Evolutionary conservation across 2,113 vertebrate genomes (phyloP), one percentile per base, ranked within the genome.

Genomic region (Tragelaphus buxtoni): DNA sequence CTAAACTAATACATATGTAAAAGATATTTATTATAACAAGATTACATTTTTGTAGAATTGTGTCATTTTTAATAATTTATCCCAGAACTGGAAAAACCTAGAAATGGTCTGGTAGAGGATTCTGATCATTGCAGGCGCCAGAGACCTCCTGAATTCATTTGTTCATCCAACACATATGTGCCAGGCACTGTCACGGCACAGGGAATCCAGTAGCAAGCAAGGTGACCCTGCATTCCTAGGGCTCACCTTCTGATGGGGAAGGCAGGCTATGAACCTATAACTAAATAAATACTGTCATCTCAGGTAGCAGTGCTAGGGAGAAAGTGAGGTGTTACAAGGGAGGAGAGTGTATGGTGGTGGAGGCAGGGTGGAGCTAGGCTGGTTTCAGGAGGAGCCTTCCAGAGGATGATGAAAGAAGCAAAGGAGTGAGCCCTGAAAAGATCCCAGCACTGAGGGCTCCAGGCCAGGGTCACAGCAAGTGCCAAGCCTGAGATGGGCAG

Each of bases 331-430:
- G 49, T 3, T 2, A 3, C 22, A 32, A 47, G 16, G n/a, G 30
- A 16, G 39, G 4, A 35, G 30, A 39, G 61, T 72, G 65, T 3
- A 2, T 0, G 35, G 17, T 0, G 1, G 47, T 3, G 53, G 7
- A 5, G 30, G 0, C 1, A 0, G 22, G 10, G 2, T 28, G 7
- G 45, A 32, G 42, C 28, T 0, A n/a, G 8, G 10, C 45, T 51
- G 65, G 69, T n/a, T 13, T 18, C 11, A 42, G n/a, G 16, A 51
- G 11, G 42, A 22, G 8, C 4, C 53, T 83, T 12, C 26, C 49
- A 24, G 32, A 69, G 26, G 87, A 56, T 16, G 0, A 3, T 7
- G 39, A 17, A 79, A 39, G 56, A 85, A 20, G 60, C 1, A 7
- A 91, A 53, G 45, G 69, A 35, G 39, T n/a, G 56, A 69, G n/a